Base-by-base conservation (phyloP, 30 jellyfish, hydroid and myxozoan species). In the Catostylus mosaicus region DNA sequence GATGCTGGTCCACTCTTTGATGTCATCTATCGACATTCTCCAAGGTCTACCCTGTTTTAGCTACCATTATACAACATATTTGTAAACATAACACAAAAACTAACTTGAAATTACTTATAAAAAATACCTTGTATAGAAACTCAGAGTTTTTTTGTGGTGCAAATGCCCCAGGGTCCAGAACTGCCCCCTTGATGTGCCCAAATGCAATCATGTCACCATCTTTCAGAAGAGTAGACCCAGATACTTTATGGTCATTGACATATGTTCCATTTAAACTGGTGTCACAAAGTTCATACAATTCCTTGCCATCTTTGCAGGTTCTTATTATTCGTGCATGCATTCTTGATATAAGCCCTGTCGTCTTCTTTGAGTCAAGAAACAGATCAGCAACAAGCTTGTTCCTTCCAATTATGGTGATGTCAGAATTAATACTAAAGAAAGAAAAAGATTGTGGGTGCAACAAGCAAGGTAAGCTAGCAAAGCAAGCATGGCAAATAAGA, bases 141-240 rank as follows among this genome's bases (percentile, higher is more conserved):
- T 88, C 96, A 22, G 96, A 77, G 34, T 88, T 87, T 22, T 48
- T 79, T 34, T 88, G 96, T 36, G 96, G 96, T 45, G 96, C 96
- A 64, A 24, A 73, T 32, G 61, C 88, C 26, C 92, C 96, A 34
- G 86, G 89, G 7, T 68, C 85, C 50, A 88, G 1, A 30, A 79
- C 62, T 33, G 89, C 88, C 20, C 96, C 96, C 35, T 77, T 62
- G 24, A 34, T 30, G 50, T 88, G 96, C 3, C 96, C 96, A 79
- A 88, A 88, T 1, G 86, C 92, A 71, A 88, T 67, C 38, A 73
- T 2, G 59, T 88, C 96, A 12, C 96, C 96, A 62, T 79, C 86
- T 16, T 70, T 88, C 50, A 88, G 71, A 0, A 38, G 36, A 6
- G 67, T 78, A 20, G 96, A 71, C 20, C 96, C 89, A 16, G 85